Conservation (phyloP, 2,888 invertebrate genomes). For the Glyphotaelius pellucidus region DNA sequence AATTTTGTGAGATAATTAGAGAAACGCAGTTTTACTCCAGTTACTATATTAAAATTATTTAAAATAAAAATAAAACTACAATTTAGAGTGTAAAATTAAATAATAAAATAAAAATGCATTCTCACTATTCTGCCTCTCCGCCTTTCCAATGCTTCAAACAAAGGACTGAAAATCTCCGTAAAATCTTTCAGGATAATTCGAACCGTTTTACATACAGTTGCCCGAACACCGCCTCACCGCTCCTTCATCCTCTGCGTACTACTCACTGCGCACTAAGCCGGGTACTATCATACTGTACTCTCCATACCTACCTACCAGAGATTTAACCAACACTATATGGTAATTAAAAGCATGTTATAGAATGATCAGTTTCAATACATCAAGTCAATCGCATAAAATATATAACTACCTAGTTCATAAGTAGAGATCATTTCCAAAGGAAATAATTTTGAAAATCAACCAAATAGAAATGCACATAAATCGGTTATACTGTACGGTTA, state of each 20-base stretch:
- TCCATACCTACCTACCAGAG: not conserved
- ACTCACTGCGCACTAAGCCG: not conserved
- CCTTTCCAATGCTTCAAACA: slow-evolving; percentile 30
- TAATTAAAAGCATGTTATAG: not conserved
- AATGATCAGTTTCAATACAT: too few relatives aligned
- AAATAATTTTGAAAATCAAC: too few relatives aligned
- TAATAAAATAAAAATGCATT: not conserved
- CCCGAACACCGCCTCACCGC: not conserved
- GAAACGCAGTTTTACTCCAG: too few relatives aligned
- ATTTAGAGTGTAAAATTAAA: not conserved
- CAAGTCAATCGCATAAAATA: too few relatives aligned
- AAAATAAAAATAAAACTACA: too few relatives aligned
- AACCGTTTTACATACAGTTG: slow-evolving; percentile 3
- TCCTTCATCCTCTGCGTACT: not conserved
- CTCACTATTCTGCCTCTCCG: not conserved
- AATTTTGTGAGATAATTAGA: too few relatives aligned
- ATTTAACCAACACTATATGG: not conserved
- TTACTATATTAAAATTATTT: too few relatives aligned
- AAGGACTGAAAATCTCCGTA: slow-evolving; percentile 40
- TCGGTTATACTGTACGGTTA: too few relatives aligned
- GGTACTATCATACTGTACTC: not conserved
- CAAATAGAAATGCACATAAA: too few relatives aligned
- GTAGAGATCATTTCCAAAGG: too few relatives aligned
- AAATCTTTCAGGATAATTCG: slow-evolving; percentile 43
- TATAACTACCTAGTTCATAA: too few relatives aligned